Conservation (phyloP, 2,888 invertebrate species). For the Ecliptopera silaceata region DNA sequence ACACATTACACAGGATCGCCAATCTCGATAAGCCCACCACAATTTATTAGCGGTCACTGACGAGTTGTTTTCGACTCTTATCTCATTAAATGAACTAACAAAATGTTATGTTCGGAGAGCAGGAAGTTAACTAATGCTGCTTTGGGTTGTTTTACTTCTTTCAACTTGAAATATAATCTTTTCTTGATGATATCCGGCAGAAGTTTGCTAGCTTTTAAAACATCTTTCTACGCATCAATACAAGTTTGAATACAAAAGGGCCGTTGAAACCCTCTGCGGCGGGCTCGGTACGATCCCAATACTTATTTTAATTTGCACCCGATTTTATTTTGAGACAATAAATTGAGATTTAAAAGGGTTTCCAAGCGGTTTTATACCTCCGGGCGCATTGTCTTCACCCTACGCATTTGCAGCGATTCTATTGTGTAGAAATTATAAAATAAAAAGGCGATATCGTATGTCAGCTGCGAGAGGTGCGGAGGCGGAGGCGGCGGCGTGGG, state of each 20-base stretch:
- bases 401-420: conserved; percentile 72
- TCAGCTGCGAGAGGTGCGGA: conserved; percentile 63
- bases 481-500: conserved; percentile 52
- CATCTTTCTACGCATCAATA: conserved; percentile 22
- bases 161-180: conserved; percentile 30
- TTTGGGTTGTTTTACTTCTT: conserved; percentile 29
- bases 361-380: conserved; percentile 76
- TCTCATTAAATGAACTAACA: conserved; percentile 53
- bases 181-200: conserved; percentile 21
- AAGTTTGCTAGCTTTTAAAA: conserved; percentile 13
- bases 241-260: conserved; percentile 47
- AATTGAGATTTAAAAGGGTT: conserved; percentile 77
- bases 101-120: conserved; percentile 37
- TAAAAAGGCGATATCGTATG: conserved; percentile 81
- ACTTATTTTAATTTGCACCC: conserved; percentile 82
- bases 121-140: conserved; percentile 35
- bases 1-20: conserved; percentile 71
- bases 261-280: conserved; percentile 48
- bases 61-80: conserved; percentile 64
- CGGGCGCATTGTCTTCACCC: conserved; percentile 82
- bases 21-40: conserved; percentile 73
- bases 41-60: conserved; percentile 70
- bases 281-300: conserved; percentile 55
- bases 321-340: conserved; percentile 82
- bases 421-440: conserved; percentile 80